Evolutionary conservation across 2,888 invertebrate genomes (phyloP).

Genomic region (Cephus sareptanus): DNA sequence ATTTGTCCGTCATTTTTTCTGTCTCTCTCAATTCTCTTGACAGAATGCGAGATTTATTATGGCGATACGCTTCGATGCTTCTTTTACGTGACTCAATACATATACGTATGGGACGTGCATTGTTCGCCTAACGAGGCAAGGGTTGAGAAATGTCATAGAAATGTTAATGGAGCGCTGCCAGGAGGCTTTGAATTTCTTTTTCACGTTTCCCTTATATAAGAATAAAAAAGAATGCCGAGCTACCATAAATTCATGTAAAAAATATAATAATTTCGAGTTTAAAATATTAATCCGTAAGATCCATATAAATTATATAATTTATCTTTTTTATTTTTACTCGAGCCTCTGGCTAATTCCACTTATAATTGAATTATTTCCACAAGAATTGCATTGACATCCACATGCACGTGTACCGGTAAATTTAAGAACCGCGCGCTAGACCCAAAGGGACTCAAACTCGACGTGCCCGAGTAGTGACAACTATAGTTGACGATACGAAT

Average conservation of each 20-base stretch:
- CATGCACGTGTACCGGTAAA: background rate
- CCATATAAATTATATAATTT: background rate
- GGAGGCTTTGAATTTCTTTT: background rate
- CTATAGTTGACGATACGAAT: background rate
- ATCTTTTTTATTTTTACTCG: background rate
- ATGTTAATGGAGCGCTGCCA: slow-evolving; percentile 29
- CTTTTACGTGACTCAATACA: background rate
- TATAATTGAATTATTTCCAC: background rate
- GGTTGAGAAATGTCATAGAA: slow-evolving; percentile 29
- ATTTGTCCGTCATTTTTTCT: background rate
- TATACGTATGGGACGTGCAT: background rate
- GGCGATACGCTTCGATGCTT: background rate
- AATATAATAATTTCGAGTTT: background rate
- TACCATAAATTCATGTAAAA: background rate
- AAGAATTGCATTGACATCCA: background rate
- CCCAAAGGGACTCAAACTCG: background rate
- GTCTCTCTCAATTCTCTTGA: background rate
- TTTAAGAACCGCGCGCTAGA: background rate
- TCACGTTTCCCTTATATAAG: background rate
- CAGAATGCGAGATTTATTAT: background rate
- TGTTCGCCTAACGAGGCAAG: background rate
- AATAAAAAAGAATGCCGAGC: background rate
- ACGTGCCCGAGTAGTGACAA: background rate
- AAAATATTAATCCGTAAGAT: background rate
- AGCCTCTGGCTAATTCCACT: background rate